Conservation (phyloP, 2,113 vertebrate genomes). For the Mobula hypostoma region DNA sequence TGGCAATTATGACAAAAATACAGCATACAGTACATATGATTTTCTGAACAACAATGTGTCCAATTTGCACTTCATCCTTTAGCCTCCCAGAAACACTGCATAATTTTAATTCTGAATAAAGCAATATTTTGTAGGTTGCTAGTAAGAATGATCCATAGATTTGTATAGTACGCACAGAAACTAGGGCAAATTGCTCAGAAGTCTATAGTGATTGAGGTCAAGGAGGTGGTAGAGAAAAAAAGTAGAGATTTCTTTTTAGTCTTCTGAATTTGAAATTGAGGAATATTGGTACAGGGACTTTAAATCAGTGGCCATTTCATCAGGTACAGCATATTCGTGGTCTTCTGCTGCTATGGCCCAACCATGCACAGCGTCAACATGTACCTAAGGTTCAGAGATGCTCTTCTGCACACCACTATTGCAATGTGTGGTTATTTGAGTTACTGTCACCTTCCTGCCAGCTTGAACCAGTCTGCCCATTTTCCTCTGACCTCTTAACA, state of each 20-base stretch:
- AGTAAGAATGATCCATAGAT: background rate
- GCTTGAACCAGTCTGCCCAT: too few relatives aligned
- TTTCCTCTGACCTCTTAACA: too few relatives aligned
- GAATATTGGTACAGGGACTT: background rate
- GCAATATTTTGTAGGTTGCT: background rate
- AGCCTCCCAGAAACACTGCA: background rate
- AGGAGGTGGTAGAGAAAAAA: background rate
- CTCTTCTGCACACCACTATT: too few relatives aligned
- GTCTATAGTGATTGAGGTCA: background rate
- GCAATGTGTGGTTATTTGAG: too few relatives aligned
- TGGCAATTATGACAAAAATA: background rate
- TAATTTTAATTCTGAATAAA: background rate
- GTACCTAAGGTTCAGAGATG: too few relatives aligned
- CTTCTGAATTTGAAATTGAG: background rate
- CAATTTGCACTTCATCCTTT: background rate
- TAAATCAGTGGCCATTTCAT: background rate
- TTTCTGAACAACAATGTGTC: background rate
- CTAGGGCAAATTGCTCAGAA: background rate
- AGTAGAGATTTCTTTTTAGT: background rate
- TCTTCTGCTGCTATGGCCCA: too few relatives aligned
- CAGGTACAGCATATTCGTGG: too few relatives aligned
- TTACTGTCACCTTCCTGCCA: too few relatives aligned
- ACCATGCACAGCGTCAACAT: too few relatives aligned
- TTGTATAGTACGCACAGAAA: background rate
- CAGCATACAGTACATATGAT: background rate